Base-by-base conservation (phyloP, 1,140 invertebrate species). In the Latrodectus geometricus region DNA sequence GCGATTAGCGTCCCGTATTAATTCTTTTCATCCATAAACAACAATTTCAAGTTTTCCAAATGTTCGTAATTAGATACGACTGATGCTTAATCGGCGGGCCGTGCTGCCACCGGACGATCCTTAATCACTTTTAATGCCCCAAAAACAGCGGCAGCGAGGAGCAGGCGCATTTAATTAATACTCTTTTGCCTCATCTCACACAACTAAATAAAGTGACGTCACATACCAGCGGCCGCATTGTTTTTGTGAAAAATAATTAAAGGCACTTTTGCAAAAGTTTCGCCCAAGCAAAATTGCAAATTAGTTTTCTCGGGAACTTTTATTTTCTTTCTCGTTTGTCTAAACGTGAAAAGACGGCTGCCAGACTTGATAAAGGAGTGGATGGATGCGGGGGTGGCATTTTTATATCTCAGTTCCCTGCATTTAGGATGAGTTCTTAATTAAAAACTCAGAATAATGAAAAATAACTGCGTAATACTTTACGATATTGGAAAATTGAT, bases 191-290 rank as follows among this genome's bases (percentile, higher is more conserved):
- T 76, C 17, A 17, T 54, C 35, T 14, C n/a, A 54, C 74, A 17
- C 21, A 68, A 79, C 35, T 17, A 66, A 54, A 68, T 79, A 79
- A 68, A 49, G 14, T 9, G 56, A 14, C 21, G 54, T 17, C 54
- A 17, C 14, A 48, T 72, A 35, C 20, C 8, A 48, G 15, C 20
- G 17, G 20, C 35, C n/a, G 56, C 35, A 84, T 76, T 76, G 74
- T 84, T 84, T 82, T 84, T 84, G 70, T 54, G n/a, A 68, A 84
- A 61, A 84, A 84, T 84, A 84, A 84, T 84, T 84, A 84, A 84
- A 54, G 73, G n/a, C 56, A 54, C 23, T 84, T 68, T 68, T 52
- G 12, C 15, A 56, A 70, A 54, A 21, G 54, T 21, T 7, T 8
- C 21, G 54, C 20, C n/a, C 12, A 20, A 61, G 49, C 23, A 17